Evolutionary conservation across 2,797 vertebrate genomes (phyloP), one percentile per base, ranked within the genome.

Genomic region (Danio tinwini): DNA sequence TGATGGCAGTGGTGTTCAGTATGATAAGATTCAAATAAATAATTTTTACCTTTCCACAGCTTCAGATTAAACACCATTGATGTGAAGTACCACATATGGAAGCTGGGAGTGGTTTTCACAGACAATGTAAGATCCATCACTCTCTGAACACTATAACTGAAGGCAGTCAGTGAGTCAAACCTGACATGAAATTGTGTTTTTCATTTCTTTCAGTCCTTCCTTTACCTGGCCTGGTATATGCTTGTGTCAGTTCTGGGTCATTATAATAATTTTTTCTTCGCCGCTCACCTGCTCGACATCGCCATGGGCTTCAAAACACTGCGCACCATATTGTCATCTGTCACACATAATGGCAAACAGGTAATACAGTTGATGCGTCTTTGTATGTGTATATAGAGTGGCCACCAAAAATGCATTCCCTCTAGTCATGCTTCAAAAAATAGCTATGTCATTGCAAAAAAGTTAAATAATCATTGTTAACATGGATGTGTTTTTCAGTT

Each of bases 331-430:
- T 90, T 94, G 8, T 90, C 93, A 6, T 94, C 93, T 5, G 93
- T 94, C 81, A 94, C 93, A 44, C 93, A 94, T 87, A 94, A 93
- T 74, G 93, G 93, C 44, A 94, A 94, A 85, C 93, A 94, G 93
- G 93, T 87, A 78, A 4, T n/a, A 11, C 42, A 14, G 58, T 13
- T 39, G 63, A 14, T 77, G 13, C 56, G 45, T 59, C 40, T 70
- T 29, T 78, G 84, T 19, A 53, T 72, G 64, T 67, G n/a, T 29
- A 29, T 72, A 44, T 82, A 2, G 8, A 45, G 6, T 6, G n/a
- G 8, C 4, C 3, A 0, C 13, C 14, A 52, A 21, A 47, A 50
- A 67, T 45, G 7, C 68, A 37, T 39, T 58, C 42, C 63, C 19
- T 49, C 2, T 47, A 72, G n/a, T 19, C 9, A 47, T 5, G 8